Evolutionary conservation across 2,113 vertebrate genomes (phyloP).

Genomic region (Planiliza haematocheilus): DNA sequence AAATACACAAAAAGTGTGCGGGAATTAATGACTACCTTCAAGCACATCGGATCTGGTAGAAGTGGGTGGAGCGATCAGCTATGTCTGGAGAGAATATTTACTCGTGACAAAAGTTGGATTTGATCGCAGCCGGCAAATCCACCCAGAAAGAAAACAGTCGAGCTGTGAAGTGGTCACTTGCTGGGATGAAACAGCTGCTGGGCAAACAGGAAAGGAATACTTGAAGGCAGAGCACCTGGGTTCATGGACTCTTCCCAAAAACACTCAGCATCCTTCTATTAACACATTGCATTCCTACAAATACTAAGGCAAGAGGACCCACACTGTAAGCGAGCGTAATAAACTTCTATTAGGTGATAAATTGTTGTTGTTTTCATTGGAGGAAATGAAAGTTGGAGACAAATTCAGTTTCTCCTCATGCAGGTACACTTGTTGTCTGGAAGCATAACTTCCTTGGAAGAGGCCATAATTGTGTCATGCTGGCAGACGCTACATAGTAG

Average conservation of each 20-base stretch:
- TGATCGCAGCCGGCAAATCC: conserved; percentile 71
- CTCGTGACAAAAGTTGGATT: conserved; percentile 66
- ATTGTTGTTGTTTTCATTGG: not conserved
- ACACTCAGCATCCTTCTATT: conserved; percentile 52
- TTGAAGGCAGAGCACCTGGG: conserved; percentile 72
- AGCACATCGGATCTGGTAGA: conserved; percentile 52
- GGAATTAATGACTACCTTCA: conserved; percentile 55
- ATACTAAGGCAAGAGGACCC: conserved; percentile 3
- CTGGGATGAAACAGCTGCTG: conserved; percentile 66
- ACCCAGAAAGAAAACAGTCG: conserved; percentile 73
- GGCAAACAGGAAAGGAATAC: conserved; percentile 69
- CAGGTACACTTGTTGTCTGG: conserved; percentile 9
- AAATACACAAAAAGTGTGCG: conserved; percentile 52
- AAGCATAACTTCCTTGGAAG: conserved; percentile 28
- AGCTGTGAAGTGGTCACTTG: conserved; percentile 71
- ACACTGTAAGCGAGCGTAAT: not conserved
- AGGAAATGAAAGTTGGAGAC: conserved; percentile 5
- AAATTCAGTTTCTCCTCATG: not conserved
- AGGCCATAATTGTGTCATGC: conserved; percentile 26
- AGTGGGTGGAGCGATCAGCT: conserved; percentile 59
- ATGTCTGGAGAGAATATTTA: conserved; percentile 66
- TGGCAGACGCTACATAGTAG: conserved; percentile 22
- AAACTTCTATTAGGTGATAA: no score
- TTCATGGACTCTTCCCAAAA: conserved; percentile 46
- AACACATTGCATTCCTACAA: conserved; percentile 15